Conservation (phyloP, 1,140 invertebrate species). For the Portunus trituberculatus region DNA sequence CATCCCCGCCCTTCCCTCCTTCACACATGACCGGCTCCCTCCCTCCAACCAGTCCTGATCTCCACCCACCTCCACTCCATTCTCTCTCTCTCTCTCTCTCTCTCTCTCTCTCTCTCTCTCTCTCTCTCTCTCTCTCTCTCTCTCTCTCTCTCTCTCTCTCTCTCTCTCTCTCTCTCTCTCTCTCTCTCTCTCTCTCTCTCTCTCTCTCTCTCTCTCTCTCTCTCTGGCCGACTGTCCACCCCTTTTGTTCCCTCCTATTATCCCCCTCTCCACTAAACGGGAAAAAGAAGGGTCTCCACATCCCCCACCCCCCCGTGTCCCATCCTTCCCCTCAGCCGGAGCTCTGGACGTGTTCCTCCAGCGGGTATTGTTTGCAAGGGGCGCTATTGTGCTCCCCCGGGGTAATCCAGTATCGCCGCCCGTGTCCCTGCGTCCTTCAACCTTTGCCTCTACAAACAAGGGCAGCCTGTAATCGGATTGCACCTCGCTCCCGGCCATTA, state of each 20-base stretch:
- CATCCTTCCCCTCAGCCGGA: not conserved
- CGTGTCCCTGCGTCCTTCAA: not conserved
- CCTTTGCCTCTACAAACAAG: constrained; percentile 10
- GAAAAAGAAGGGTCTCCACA: not conserved
- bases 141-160: not conserved
- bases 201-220: not conserved
- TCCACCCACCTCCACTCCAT: not conserved
- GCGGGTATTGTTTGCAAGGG: not conserved
- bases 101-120: not conserved
- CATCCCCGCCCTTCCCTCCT: not conserved
- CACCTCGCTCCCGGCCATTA: constrained; percentile 7
- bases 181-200: not conserved
- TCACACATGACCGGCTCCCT: not conserved
- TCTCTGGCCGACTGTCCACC: too few relatives aligned
- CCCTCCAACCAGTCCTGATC: not conserved
- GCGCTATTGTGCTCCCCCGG: not conserved
- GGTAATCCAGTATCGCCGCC: not conserved
- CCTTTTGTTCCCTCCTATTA: not conserved
- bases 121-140: not conserved
- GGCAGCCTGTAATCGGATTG: not conserved
- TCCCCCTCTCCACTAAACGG: not conserved
- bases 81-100: not conserved
- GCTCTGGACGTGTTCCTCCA: not conserved
- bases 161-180: not conserved
- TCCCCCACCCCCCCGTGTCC: not conserved